Conservation (phyloP, 2,113 vertebrate species). For the Oxygymnocypris stewartii region DNA sequence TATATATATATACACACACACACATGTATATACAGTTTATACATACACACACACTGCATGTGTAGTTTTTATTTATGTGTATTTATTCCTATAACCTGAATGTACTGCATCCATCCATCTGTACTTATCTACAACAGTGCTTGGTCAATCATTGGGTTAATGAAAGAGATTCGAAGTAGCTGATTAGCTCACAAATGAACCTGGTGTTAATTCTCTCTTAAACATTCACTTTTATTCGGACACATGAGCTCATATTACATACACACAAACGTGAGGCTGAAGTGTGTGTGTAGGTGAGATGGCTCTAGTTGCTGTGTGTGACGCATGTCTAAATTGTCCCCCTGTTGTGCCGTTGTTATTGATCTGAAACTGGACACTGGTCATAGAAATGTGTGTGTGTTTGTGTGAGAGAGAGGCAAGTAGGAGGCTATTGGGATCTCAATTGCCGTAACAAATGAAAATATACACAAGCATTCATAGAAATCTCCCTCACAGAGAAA, state of each 20-base stretch:
- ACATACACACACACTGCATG: too few species aligned
- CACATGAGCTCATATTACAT: conserved; percentile 14
- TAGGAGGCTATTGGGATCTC: conserved; percentile 11
- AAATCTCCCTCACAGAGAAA: not conserved
- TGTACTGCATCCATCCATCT: not conserved
- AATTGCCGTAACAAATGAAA: conserved; percentile 1
- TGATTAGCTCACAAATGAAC: conserved; percentile 5
- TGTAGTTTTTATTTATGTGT: too few species aligned
- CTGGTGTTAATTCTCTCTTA: conserved; percentile 23
- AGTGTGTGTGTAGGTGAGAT: conserved; percentile 1
- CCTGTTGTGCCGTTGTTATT: conserved; percentile 21
- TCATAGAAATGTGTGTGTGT: conserved; percentile 10
- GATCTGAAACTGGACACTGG: conserved; percentile 45
- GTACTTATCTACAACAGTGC: not conserved
- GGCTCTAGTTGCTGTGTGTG: conserved; percentile 37
- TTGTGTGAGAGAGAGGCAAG: not conserved
- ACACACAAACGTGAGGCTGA: not conserved
- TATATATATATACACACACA: too few species aligned
- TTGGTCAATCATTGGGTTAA: not conserved
- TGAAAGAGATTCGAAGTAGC: not conserved
- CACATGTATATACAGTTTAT: too few species aligned
- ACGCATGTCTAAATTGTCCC: conserved; percentile 40
- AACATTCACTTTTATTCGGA: not conserved
- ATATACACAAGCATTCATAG: not conserved
- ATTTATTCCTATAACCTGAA: too few species aligned